These are phyloP conservation scores for Ciconia stormi DNA, from an alignment of 2,113 vertebrate genomes.

Conservation along the genomic window DNA sequence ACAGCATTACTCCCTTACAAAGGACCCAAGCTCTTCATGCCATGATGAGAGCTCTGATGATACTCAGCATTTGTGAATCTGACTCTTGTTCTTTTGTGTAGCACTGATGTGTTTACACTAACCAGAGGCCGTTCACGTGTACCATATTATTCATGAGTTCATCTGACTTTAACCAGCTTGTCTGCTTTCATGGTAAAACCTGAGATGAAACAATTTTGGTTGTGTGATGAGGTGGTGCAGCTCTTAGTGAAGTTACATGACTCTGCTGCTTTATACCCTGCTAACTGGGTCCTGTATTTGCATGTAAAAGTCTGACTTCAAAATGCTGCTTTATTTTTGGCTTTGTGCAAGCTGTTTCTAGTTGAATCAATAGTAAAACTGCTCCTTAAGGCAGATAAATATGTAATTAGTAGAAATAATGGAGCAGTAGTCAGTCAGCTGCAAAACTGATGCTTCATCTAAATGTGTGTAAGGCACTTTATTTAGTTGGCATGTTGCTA, in stretches of 20 bases:
- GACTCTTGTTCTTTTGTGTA: neutral
- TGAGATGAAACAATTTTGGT: neutral
- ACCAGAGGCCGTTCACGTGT: neutral
- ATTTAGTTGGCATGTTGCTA: slow-evolving; percentile 64
- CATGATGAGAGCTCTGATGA: neutral
- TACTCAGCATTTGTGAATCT: neutral
- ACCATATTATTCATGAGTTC: neutral
- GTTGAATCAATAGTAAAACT: slow-evolving; percentile 51
- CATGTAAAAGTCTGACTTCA: slow-evolving; percentile 57
- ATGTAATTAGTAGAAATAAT: slow-evolving; percentile 73
- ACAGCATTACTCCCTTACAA: neutral
- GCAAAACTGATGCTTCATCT: slow-evolving; percentile 63
- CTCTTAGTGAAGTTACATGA: neutral
- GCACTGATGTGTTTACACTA: neutral
- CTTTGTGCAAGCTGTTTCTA: slow-evolving; percentile 60
- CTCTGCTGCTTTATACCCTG: neutral
- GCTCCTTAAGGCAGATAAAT: slow-evolving; percentile 68
- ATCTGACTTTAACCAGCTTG: neutral
- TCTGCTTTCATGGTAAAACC: neutral
- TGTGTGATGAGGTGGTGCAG: neutral
- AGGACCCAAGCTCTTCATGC: neutral
- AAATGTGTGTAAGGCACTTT: slow-evolving; percentile 60
- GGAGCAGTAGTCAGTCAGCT: slow-evolving; percentile 62
- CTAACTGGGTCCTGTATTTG: slow-evolving; percentile 30
- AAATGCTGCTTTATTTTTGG: slow-evolving; percentile 58